Base-by-base conservation (phyloP, 2,888 invertebrate genomes). In the Azorinus chamasolen region DNA sequence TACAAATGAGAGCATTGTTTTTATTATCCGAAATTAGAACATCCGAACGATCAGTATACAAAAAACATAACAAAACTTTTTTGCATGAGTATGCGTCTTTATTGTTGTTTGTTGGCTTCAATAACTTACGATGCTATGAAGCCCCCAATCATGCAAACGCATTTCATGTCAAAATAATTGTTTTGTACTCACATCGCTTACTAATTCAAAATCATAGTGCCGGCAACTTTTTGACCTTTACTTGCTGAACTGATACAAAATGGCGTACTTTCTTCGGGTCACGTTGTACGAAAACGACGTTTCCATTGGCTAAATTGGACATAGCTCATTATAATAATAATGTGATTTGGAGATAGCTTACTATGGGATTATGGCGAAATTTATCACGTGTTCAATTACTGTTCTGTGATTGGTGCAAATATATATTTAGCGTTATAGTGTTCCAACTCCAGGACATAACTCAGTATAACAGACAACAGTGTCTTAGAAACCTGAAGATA, bases 371-470 rank as follows among this genome's bases (percentile, higher is more conserved):
- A 45, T 5, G n/a, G n/a, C 27, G 25, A 18, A 54, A 55, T 18
- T 10, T 1, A 32, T 32, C 54, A 55, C 54, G 39, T 55, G 54
- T 16, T 55, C 10, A 16, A 37, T 32, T 37, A 20, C 54, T 32
- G 32, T 25, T 39, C 32, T n/a, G n/a, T 32, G 32, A 32, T 37
- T 12, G 37, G 32, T 32, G 32, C 8, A 20, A 55, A 16, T n/a
- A 8, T 20, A 18, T 18, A 37, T 55, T 55, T 6, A 55, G 54
- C 18, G 6, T 18, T 32, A 39, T 16, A 55, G 37, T 55, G 54
- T 3, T 2, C 54, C 32, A 55, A 32, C 32, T 55, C 54, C 20
- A 41, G 68, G 61, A 61, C 45, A 61, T 69, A 69, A 12, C 41
- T 53, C 53, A 53, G 12, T 54, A 22, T 45, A 45, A 20, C 46